These are phyloP conservation scores for Blennius ocellaris DNA, from an alignment of 2,113 vertebrate species.

Conservation along the genomic window DNA sequence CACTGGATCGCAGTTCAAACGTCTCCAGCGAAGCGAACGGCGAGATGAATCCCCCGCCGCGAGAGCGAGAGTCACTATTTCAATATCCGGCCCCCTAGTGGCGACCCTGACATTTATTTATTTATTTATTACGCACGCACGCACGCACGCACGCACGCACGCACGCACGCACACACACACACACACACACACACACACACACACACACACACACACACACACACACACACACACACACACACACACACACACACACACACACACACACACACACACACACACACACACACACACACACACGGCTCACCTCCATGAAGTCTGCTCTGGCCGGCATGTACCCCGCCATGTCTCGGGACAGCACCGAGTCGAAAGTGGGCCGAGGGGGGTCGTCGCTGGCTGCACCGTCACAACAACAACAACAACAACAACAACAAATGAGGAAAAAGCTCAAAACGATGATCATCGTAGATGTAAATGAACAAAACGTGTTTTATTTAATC, in stretches of 20 bases:
- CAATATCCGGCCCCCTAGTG: conserved; percentile 7
- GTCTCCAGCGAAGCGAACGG: neutral
- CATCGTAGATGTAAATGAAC: no score
- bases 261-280: neutral
- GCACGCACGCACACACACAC: neutral
- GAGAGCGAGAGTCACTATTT: conserved; percentile 19
- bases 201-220: neutral
- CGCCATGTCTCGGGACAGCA: conserved; percentile 97
- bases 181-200: neutral
- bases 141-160: neutral
- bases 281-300: neutral
- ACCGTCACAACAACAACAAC: conserved; percentile 15
- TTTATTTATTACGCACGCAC: neutral
- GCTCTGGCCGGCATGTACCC: conserved; percentile 99
- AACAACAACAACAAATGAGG: neutral
- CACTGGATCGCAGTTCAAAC: neutral
- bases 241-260: neutral
- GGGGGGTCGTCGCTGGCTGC: conserved; percentile 95
- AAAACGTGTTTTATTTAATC: no score
- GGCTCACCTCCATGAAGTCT: conserved; percentile 95
- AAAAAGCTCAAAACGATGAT: neutral
- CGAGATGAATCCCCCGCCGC: neutral
- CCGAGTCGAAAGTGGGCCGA: conserved; percentile 93
- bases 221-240: neutral
- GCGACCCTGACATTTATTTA: neutral